Evolutionary conservation across 1,140 invertebrate genomes (phyloP).

Genomic region (Eumaeus atala): DNA sequence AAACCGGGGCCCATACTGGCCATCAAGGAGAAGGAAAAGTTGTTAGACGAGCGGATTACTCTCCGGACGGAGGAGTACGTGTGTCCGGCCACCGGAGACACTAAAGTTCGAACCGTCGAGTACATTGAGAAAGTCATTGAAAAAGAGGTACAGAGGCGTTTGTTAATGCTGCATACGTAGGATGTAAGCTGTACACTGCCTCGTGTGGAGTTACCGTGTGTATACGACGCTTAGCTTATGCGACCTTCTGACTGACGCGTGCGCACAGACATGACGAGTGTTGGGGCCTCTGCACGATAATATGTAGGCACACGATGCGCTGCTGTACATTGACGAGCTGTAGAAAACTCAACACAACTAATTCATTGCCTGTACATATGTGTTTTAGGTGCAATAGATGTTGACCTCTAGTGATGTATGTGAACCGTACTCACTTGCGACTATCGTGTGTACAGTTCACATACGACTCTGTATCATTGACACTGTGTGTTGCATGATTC

Average conservation of each 20-base stretch:
- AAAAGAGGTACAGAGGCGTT: slow-evolving; percentile 86
- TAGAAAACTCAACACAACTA: slow-evolving; percentile 2
- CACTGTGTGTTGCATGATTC: slow-evolving; percentile 54
- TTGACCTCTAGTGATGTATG: too few species aligned
- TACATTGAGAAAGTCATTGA: slow-evolving; percentile 96
- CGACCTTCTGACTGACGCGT: slow-evolving; percentile 21
- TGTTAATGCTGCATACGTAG: slow-evolving; percentile 55
- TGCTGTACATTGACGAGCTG: slow-evolving; percentile 11
- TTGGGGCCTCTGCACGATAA: slow-evolving; percentile 14
- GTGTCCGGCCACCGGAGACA: slow-evolving; percentile 88
- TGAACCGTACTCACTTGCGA: too few species aligned
- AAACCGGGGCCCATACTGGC: slow-evolving; percentile 86
- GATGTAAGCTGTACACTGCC: slow-evolving; percentile 50
- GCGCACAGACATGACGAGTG: slow-evolving; percentile 13
- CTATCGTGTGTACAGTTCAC: background rate
- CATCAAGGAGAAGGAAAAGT: slow-evolving; percentile 89
- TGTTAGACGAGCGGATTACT: slow-evolving; percentile 91
- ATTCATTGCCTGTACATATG: background rate
- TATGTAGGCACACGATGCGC: slow-evolving; percentile 14
- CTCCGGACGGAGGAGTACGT: slow-evolving; percentile 90
- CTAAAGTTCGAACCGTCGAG: slow-evolving; percentile 90
- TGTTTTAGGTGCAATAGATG: background rate
- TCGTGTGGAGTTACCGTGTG: slow-evolving; percentile 60
- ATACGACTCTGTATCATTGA: slow-evolving; percentile 17
- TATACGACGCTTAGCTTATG: slow-evolving; percentile 63